Percentiles rank a stretch among this genome's conserved stretches.
phyloP scores from a whole-genome alignment of 2,888 invertebrate genomes.

The Neoascia interrupta region DNA sequence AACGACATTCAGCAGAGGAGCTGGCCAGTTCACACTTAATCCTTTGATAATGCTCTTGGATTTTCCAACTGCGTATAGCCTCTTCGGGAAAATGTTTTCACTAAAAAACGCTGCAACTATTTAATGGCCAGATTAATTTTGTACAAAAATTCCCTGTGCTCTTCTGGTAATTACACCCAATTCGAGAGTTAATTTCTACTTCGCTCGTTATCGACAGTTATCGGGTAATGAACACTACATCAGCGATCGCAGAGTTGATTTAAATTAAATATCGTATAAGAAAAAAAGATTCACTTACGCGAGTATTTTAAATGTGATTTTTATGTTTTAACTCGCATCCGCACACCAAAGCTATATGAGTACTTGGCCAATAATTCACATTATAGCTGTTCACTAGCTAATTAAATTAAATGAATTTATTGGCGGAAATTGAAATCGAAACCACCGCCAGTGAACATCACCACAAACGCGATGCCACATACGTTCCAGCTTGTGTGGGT shows the following conservation, averaged over 20 bases:
- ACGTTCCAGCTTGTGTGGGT: background rate
- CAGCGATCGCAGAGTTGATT: constrained; percentile 46
- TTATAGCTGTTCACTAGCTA: constrained; percentile 64
- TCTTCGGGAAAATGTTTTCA: too few relatives aligned
- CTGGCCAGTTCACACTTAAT: too few relatives aligned
- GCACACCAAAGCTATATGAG: constrained; percentile 23
- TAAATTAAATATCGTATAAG: constrained; percentile 50
- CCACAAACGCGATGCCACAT: constrained; percentile 19
- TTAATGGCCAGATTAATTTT: too few relatives aligned
- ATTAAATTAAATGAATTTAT: constrained; percentile 69
- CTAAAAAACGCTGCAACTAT: too few relatives aligned
- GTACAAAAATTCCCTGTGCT: too few relatives aligned
- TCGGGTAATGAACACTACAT: background rate
- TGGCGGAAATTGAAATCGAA: constrained; percentile 68
- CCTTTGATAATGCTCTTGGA: too few relatives aligned
- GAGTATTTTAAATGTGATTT: background rate
- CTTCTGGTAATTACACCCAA: background rate
- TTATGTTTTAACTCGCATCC: constrained; percentile 6
- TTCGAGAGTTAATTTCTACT: background rate
- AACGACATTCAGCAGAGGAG: too few relatives aligned
- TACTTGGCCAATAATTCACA: constrained; percentile 59
- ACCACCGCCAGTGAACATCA: constrained; percentile 41
- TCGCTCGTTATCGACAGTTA: too few relatives aligned
- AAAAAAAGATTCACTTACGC: constrained; percentile 35
- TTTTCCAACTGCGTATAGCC: too few relatives aligned